Base-by-base conservation (phyloP, 2,113 vertebrate genomes). In the Cricetomys ansorgei region DNA sequence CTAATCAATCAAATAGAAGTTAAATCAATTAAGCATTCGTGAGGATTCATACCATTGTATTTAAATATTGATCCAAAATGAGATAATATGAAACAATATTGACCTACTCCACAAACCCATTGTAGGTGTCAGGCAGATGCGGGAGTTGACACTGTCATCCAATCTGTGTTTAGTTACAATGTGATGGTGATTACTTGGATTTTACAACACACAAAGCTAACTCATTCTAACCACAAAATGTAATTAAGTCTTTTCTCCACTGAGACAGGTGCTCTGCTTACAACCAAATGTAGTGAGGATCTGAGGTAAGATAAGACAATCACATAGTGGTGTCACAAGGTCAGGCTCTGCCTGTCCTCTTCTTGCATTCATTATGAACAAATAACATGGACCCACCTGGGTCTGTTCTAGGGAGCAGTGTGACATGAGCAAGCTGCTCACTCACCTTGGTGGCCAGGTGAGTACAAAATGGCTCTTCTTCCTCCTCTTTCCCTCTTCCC, bases 381-480 rank as follows among this genome's bases (percentile, higher is more conserved):
- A 34, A 67, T 23, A 37, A 17, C 19, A 19, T 65, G 62, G 43
- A 23, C 17, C 59, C 29, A 31, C 7, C 6, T 48, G 16, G 25
- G 59, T 29, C 16, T 48, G 5, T 34, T 45, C 27, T 12, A 7
- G 4, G 23, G 55, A 55, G 23, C 83, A 69, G 4, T 11, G 34
- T 2, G 7, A 25, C 9, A 0, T 1, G 34, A 31, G 27, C 23
- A 17, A 21, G 10, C 0, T 27, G 25, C 23, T n/a, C n/a, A n/a
- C n/a, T n/a, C n/a, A n/a, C 1, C 12, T 5, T 7, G 13, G 1
- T 0, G 25, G 37, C 25, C 19, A 16, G 45, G 45, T 45, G 6
- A 53, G 3, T 0, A 31, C 25, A 1, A 1, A 1, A 1, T 0
- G 9, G 5, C 31, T n/a, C 75, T 17, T 53, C 40, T n/a, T 55